phyloP scores from a whole-genome alignment of 1,140 invertebrate genomes.

The Ostrea denselamellosa region DNA sequence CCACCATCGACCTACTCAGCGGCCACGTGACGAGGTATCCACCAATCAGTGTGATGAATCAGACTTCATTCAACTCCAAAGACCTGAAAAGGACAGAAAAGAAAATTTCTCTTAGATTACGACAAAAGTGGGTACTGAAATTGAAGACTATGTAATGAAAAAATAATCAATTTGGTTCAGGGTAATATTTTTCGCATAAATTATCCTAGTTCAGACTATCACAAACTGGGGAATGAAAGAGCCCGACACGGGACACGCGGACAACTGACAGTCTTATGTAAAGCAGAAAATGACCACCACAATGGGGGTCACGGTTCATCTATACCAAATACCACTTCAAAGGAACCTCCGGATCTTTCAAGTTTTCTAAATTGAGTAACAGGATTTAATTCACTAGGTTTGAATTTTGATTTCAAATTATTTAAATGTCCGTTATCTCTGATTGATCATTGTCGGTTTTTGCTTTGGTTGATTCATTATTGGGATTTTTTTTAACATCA shows the following conservation, averaged over 20 bases:
- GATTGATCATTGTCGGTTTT: constrained; percentile 22
- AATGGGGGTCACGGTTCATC: constrained; percentile 31
- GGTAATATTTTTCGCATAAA: constrained; percentile 59
- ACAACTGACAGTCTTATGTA: constrained; percentile 14
- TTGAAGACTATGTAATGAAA: constrained; percentile 54
- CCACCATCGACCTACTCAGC: constrained; percentile 53
- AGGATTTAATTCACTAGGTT: constrained; percentile 38
- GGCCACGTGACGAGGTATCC: constrained; percentile 56
- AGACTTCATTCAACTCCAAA: constrained; percentile 44
- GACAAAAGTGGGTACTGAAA: constrained; percentile 43
- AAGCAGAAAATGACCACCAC: background rate
- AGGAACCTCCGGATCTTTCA: constrained; percentile 3
- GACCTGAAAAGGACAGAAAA: constrained; percentile 51
- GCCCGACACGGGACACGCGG: background rate
- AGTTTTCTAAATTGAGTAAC: constrained; percentile 42
- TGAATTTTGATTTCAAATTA: constrained; percentile 34
- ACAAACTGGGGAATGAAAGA: background rate
- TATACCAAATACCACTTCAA: constrained; percentile 6
- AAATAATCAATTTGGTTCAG: constrained; percentile 52
- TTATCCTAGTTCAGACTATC: constrained; percentile 53
- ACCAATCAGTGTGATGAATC: constrained; percentile 55
- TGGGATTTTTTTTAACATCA: constrained; percentile 28
- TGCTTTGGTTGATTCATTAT: constrained; percentile 15
- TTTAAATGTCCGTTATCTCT: constrained; percentile 23
- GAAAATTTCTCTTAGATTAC: constrained; percentile 40